These are phyloP conservation scores for Typhlomys cinereus DNA, from an alignment of 2,113 vertebrate genomes.

Conservation along the genomic window DNA sequence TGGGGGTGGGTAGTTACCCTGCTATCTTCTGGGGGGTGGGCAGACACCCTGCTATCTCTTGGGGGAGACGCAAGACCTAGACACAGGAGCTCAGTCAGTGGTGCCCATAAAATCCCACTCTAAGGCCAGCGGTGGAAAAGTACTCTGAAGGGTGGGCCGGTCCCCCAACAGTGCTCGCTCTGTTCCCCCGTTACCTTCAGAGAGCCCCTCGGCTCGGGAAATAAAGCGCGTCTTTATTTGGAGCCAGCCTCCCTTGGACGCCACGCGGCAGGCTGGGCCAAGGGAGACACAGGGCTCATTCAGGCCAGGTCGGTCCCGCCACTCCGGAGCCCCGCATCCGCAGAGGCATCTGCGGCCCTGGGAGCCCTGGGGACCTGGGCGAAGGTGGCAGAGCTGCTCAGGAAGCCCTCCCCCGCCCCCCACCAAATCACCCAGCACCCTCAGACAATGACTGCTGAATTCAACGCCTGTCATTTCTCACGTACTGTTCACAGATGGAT, in stretches of 20 bases:
- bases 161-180: constrained; percentile 84
- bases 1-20: neutral
- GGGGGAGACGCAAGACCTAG: neutral
- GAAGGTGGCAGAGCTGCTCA: constrained; percentile 40
- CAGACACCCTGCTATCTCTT: too few species aligned
- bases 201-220: constrained; percentile 67
- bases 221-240: constrained; percentile 87
- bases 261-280: constrained; percentile 80
- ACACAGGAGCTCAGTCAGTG: constrained; percentile 8
- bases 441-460: constrained; percentile 58
- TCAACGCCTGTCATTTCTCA: constrained; percentile 16
- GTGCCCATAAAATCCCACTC: constrained; percentile 66
- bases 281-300: constrained; percentile 84
- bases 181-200: constrained; percentile 84
- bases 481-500: constrained; percentile 24
- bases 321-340: constrained; percentile 70
- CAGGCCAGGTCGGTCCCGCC: constrained; percentile 74
- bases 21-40: neutral
- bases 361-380: constrained; percentile 28
- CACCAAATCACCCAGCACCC: constrained; percentile 43
- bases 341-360: constrained; percentile 46
- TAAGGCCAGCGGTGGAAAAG: constrained; percentile 85
- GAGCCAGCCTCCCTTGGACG: constrained; percentile 69
- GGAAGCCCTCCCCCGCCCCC: constrained; percentile 57
- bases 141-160: constrained; percentile 80